These are phyloP conservation scores for Lacerta agilis DNA, from an alignment of 2,797 vertebrate genomes.

Conservation along the genomic window DNA sequence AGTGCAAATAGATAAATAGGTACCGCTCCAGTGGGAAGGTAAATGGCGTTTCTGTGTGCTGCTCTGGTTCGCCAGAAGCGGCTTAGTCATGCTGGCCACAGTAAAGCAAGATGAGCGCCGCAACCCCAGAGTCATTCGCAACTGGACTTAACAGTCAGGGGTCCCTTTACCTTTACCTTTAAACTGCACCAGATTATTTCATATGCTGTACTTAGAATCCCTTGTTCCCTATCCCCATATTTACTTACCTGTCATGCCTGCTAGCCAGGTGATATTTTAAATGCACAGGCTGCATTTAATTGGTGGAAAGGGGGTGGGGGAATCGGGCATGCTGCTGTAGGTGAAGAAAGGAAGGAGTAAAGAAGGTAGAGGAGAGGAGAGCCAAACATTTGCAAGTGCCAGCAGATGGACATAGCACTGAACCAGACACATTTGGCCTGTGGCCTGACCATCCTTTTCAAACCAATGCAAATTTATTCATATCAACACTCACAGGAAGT, in stretches of 20 bases:
- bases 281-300: background rate
- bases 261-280: background rate
- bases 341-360: no score
- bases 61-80: no score
- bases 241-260: background rate
- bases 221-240: background rate
- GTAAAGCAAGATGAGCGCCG: no score
- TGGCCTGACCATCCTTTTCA: background rate
- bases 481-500: background rate
- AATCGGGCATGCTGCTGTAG: background rate
- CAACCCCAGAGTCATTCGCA: no score
- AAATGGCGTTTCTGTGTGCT: no score
- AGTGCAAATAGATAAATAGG: no score
- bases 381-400: background rate
- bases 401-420: background rate
- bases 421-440: background rate
- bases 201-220: background rate
- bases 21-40: no score
- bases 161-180: no score
- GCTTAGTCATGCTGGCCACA: no score
- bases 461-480: background rate
- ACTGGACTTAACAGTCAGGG: no score
- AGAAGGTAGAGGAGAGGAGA: background rate
- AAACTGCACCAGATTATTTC: background rate
- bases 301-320: background rate